Evolutionary conservation across 2,888 invertebrate genomes (phyloP), one percentile per base, ranked within the genome.

Genomic region (Mylabris sibirica): DNA sequence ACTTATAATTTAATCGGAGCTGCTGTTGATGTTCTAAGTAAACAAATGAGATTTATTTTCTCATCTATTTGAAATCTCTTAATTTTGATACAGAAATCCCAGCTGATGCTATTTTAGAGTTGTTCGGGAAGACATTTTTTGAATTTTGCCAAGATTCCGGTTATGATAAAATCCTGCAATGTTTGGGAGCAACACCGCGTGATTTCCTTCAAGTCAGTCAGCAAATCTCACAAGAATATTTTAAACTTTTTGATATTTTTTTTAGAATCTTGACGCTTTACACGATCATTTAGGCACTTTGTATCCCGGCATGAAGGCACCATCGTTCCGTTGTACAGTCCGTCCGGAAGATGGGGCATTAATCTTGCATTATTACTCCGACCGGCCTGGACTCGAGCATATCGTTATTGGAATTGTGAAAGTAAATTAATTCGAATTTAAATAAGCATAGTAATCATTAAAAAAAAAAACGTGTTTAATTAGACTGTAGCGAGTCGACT

Each of bases 341-440:
- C 86, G 94, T 67, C 91, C 92, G 6, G 94, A 94, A 84, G 96
- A 97, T 84, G 97, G 97, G 0, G 94, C 93, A 0, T 87, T 97
- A 38, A 89, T 97, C 49, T 89, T 99, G 22, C 98, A 99, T 84
- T 98, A 98, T 86, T 98, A 98, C 85, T 97, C 98, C 0, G 97
- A 97, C 77, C 90, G 98, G 73, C 95, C 96, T 3, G 96, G 97
- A 4, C 87, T 98, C 76, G 97, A 98, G 83, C 93, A 96, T 80
- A 98, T 98, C 81, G 98, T 98, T 71, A 98, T 97, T 81, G 98
- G 98, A 34, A 97, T 98, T 76, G 97, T 99, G 2, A 96, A 97
- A 91, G 96, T 95, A 53, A 77, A 64, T 24, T 59, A 4, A 62
- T 35, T 69, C 38, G 44, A 34, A 30, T 60, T 34, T 57, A 14